These are phyloP conservation scores for Elysia chlorotica DNA, from an alignment of 1,140 invertebrate species.

Conservation along the genomic window DNA sequence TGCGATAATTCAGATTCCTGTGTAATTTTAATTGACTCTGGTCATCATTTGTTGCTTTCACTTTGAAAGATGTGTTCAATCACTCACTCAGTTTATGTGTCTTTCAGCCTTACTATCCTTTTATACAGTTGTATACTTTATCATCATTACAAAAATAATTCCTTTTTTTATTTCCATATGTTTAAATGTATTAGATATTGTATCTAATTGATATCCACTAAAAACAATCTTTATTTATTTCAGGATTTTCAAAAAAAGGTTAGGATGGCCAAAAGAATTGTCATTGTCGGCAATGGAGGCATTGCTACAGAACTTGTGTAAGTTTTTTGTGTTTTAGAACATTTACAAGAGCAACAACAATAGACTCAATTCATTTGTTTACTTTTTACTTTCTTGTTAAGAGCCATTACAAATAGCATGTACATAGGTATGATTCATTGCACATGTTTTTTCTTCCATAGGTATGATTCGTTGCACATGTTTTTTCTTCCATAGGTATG, in stretches of 20 bases:
- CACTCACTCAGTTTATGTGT: not conserved
- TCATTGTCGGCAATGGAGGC: slow-evolving; percentile 94
- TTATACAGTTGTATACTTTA: not conserved
- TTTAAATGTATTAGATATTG: not conserved
- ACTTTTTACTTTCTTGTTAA: no score
- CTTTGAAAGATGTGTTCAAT: no score
- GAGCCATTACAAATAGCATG: no score
- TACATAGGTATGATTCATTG: no score
- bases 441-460: no score
- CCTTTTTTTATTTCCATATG: not conserved
- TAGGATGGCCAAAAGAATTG: slow-evolving; percentile 71
- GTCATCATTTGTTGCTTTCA: no score
- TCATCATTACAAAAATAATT: not conserved
- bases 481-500: no score
- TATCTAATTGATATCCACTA: no score
- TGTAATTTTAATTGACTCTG: no score
- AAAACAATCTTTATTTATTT: not conserved
- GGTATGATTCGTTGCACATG: no score
- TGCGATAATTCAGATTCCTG: not conserved
- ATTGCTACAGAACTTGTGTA: slow-evolving; percentile 93
- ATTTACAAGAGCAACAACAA: not conserved
- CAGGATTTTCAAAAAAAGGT: slow-evolving; percentile 77
- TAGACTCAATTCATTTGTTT: no score
- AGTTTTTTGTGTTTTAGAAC: slow-evolving; percentile 30
- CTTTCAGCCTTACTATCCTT: not conserved